These are phyloP conservation scores for Philotrypesis tridentata DNA, from an alignment of 1,140 invertebrate genomes.

Conservation along the genomic window DNA sequence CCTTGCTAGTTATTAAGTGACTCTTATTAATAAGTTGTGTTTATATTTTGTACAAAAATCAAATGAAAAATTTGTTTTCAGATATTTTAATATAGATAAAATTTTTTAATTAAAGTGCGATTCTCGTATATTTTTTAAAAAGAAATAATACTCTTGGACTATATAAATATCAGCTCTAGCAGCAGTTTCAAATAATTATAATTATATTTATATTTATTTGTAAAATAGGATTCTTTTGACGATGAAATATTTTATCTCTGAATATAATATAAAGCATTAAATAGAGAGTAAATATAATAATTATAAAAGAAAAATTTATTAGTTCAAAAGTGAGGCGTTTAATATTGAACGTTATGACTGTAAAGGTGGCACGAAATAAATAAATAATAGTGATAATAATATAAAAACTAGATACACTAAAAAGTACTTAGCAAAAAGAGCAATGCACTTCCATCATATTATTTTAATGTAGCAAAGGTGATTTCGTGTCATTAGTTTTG, in stretches of 20 bases:
- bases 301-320: conserved; percentile 23
- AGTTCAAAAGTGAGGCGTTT: conserved; percentile 5
- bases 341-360: not conserved
- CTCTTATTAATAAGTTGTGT: too few species aligned
- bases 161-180: conserved; percentile 16
- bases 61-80: not conserved
- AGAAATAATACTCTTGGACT: conserved; percentile 39
- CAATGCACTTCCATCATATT: not conserved
- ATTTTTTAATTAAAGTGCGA: not conserved
- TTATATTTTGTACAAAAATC: not conserved
- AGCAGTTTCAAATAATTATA: conserved; percentile 12
- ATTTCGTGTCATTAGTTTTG: not conserved
- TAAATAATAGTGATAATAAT: conserved; percentile 22
- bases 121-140: conserved; percentile 20
- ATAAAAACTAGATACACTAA: not conserved
- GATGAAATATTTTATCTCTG: conserved; percentile 31
- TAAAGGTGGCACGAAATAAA: not conserved
- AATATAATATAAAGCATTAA: conserved; percentile 17
- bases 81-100: too few species aligned
- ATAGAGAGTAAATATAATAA: not conserved
- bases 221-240: conserved; percentile 16
- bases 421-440: conserved; percentile 20
- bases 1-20: too few species aligned
- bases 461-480: not conserved
- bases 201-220: conserved; percentile 44